phyloP scores from a whole-genome alignment of 2,888 invertebrate genomes.

The Drosophila testacea region DNA sequence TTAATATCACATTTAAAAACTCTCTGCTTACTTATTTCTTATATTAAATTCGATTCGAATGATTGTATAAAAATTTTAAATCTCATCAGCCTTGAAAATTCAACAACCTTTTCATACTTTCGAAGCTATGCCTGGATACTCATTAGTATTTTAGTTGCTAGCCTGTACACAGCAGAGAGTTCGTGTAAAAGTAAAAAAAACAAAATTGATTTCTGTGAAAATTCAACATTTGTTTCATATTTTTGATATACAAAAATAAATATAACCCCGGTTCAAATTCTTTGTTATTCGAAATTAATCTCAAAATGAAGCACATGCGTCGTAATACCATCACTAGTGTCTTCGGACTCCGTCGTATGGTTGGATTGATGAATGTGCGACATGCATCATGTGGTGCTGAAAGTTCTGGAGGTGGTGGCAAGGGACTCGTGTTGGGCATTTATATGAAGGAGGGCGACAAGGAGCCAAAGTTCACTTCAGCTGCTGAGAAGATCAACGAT shows the following conservation, averaged over 20 bases:
- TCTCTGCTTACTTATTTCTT: neutral
- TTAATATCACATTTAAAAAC: neutral
- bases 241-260: neutral
- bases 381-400: conserved; percentile 35
- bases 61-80: neutral
- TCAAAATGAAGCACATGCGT: conserved; percentile 44
- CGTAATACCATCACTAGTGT: conserved; percentile 8
- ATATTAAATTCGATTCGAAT: neutral
- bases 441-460: conserved; percentile 85
- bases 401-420: neutral
- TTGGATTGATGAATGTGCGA: conserved; percentile 18
- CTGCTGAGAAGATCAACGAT: conserved; percentile 86
- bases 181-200: conserved; percentile 30
- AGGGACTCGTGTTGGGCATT: conserved; percentile 86
- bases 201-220: conserved; percentile 28
- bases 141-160: conserved; percentile 42
- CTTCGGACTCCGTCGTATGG: conserved; percentile 6
- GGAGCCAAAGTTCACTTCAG: conserved; percentile 85
- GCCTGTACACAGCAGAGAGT: conserved; percentile 36
- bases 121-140: neutral
- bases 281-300: conserved; percentile 1
- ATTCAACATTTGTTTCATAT: neutral
- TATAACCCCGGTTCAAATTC: conserved; percentile 27
- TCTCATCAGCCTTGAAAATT: conserved; percentile 34
- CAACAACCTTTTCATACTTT: neutral